These are phyloP conservation scores for Latrodectus geometricus DNA, from an alignment of 1,140 invertebrate species.

Conservation along the genomic window DNA sequence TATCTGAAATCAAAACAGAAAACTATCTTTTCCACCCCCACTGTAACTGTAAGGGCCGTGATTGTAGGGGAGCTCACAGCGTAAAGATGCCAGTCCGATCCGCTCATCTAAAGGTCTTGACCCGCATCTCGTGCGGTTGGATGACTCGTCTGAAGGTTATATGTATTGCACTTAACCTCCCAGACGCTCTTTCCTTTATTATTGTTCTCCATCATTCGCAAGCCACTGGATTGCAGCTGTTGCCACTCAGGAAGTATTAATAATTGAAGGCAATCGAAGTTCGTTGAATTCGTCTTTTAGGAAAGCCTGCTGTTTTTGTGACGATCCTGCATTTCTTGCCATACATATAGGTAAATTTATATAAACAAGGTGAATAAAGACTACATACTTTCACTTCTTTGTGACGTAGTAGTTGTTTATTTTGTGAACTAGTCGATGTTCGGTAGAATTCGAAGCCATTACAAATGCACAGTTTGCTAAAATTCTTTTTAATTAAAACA, in stretches of 20 bases:
- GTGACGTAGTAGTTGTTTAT: no score
- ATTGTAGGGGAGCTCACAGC: neutral
- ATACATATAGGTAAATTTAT: no score
- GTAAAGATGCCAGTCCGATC: neutral
- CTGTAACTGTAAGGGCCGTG: neutral
- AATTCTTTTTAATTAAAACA: no score
- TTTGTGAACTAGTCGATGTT: no score
- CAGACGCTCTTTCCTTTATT: neutral
- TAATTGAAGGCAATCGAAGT: neutral
- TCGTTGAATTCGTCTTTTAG: no score
- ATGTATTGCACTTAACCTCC: neutral
- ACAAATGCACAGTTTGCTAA: no score
- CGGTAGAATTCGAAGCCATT: no score
- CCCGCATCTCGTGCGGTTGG: constrained; percentile 45
- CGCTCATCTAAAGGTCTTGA: constrained; percentile 22
- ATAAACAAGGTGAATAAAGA: no score
- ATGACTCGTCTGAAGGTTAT: constrained; percentile 31
- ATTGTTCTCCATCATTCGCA: neutral
- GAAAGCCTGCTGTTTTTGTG: no score
- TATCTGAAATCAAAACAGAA: neutral
- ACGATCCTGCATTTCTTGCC: no score
- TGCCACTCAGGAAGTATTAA: neutral
- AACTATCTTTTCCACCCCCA: neutral
- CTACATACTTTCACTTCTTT: no score
- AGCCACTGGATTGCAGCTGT: neutral